Percentiles rank a stretch among this genome's conserved stretches.
These are phyloP conservation scores for Porites divaricata DNA, from an alignment of 92 coral and sea anemone genomes.

Conservation along the genomic window DNA sequence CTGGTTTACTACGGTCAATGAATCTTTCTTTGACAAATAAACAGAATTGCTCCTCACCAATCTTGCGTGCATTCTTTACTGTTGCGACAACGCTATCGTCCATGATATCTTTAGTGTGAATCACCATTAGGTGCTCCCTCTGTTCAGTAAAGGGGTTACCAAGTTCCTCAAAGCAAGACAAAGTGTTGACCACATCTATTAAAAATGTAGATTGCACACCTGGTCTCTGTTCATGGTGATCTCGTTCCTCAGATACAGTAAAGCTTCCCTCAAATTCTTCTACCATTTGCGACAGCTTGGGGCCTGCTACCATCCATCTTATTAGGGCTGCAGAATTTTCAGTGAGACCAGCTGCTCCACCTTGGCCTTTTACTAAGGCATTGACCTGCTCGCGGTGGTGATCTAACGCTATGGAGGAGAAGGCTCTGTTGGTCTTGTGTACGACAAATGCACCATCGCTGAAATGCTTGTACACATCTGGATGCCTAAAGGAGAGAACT, in stretches of 20 bases:
- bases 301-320: conserved; percentile 80
- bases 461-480: too few species aligned
- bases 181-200: conserved; percentile 56
- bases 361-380: conserved; percentile 69
- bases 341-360: conserved; percentile 68
- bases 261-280: conserved; percentile 67
- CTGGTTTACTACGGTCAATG: conserved; percentile 59
- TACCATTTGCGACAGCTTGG: conserved; percentile 63
- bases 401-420: conserved; percentile 69
- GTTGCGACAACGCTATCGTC: conserved; percentile 64
- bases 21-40: conserved; percentile 59
- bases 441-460: too few species aligned
- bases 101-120: conserved; percentile 74
- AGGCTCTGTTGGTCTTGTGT: conserved; percentile 59
- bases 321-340: conserved; percentile 68
- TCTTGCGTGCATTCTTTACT: conserved; percentile 48
- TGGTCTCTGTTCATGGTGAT: conserved; percentile 67
- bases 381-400: conserved; percentile 76
- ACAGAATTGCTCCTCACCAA: conserved; percentile 66
- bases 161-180: conserved; percentile 51
- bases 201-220: conserved; percentile 49
- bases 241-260: conserved; percentile 31
- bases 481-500: too few species aligned
- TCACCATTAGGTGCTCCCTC: conserved; percentile 58
- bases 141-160: conserved; percentile 69